Evolutionary conservation across 2,113 vertebrate species (phyloP), one percentile per base, ranked within the genome.

Genomic region (Sakesphorus luctuosus): DNA sequence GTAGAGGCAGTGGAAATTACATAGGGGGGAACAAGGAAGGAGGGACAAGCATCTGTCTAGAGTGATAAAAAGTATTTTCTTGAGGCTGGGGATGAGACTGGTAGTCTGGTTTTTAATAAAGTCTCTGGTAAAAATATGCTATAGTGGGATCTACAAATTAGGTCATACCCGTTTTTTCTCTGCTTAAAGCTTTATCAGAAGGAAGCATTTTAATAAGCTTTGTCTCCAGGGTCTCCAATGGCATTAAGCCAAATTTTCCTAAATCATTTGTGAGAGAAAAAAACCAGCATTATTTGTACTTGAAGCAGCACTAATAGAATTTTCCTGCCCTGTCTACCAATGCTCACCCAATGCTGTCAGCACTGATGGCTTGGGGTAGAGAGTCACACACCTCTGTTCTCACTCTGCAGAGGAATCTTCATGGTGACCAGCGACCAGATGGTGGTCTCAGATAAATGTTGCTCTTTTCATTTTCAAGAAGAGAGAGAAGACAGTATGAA

Each of bases 141-240:
- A 4, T 4, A 73, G 10, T 52, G 20, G 11, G 73, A 73, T 87
- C 31, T 66, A 58, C 47, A 58, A 55, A 86, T 69, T 61, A 74
- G 49, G 35, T 84, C n/a, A 55, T 20, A 74, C 40, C 15, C 47
- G 13, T 1, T 93, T 90, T 90, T 76, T 58, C 25, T 80, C 18
- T 53, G 18, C 28, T 83, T 84, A n/a, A 71, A 76, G 14, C 47
- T 76, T 86, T 68, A 38, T 86, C 68, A 89, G 63, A 75, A 72
- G 35, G 40, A 84, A 87, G 46, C 36, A 35, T 78, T 87, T 81
- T 56, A 92, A 71, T 82, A 67, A 69, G 40, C 55, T 84, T 81
- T 87, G 11, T 91, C 49, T 94, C n/a, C 31, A 52, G 55, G 18
- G 46, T 80, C 53, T 84, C 80, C n/a, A 61, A 2, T 53, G 35